Evolutionary conservation across 2,888 invertebrate species (phyloP), one percentile per base, ranked within the genome.

Genomic region (Melieria omissa): DNA sequence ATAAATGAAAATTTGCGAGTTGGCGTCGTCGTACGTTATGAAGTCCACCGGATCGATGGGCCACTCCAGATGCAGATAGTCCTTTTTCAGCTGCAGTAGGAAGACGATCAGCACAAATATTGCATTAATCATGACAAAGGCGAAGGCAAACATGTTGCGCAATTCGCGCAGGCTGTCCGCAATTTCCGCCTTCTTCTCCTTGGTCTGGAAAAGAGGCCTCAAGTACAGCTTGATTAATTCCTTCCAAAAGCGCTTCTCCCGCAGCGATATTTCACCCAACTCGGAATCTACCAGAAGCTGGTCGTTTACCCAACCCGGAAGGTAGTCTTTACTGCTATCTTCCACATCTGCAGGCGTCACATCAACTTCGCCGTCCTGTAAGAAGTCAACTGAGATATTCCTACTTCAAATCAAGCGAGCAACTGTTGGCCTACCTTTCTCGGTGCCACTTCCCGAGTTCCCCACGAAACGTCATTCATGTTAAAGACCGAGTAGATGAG

Each of bases 401-500:
- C 14, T n/a, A 16, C 6, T 42, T 10, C 52, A n/a, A 44, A 46
- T 29, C 47, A 41, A n/a, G 10, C 41, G 16, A 47, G 12, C 14
- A 16, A 7, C 54, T 16, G 54, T 6, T 12, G 41, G 8, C 5
- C 73, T 73, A 76, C 78, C 78, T 79, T 78, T 63, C 73, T 76
- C 12, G 81, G 87, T 0, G 89, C 89, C 63, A 90, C 92, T 85
- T 97, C 98, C 73, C 98, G 89, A 0, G 98, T 98, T 5, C 98
- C 98, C 98, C 98, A 98, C 1, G 94, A 92, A 4, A 98, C 94
- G 81, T 96, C 94, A 85, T 98, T 95, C 88, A 98, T 90, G 85
- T 98, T 98, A 84, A 96, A 96, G 44, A 97, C 89, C 0, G 97
- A 95, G 85, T 96, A 98, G 70, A 98, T 93, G 77, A 97, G 93